Conservation (phyloP, 2,888 invertebrate genomes). For the Athripsodes cinereus region DNA sequence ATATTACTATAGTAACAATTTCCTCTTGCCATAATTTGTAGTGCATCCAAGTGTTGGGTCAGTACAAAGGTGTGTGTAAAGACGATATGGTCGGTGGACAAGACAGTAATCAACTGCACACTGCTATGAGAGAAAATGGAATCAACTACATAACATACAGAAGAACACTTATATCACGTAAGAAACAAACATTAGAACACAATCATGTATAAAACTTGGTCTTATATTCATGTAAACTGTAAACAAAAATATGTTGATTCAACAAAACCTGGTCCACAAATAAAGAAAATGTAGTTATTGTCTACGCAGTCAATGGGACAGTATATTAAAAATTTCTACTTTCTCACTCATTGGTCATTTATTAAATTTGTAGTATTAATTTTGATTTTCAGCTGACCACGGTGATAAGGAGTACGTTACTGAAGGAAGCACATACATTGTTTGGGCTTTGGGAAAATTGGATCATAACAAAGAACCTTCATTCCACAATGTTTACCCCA, state of each 20-base stretch:
- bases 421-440: slow-evolving; percentile 57
- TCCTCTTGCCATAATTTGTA: too few relatives aligned
- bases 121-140: slow-evolving; percentile 64
- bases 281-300: too few relatives aligned
- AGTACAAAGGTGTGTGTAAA: slow-evolving; percentile 79
- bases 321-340: too few relatives aligned
- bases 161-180: slow-evolving; percentile 67
- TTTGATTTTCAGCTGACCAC: slow-evolving; percentile 55
- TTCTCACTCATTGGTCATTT: too few relatives aligned
- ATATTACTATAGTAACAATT: too few relatives aligned
- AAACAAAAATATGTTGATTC: too few relatives aligned
- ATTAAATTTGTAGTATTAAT: background rate
- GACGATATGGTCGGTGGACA: slow-evolving; percentile 77
- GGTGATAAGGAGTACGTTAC: slow-evolving; percentile 69
- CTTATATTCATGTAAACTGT: background rate
- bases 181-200: too few relatives aligned
- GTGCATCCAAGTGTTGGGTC: slow-evolving; percentile 82
- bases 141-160: slow-evolving; percentile 76
- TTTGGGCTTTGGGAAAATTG: slow-evolving; percentile 82
- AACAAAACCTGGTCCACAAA: too few relatives aligned
- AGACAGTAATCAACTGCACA: slow-evolving; percentile 76
- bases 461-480: slow-evolving; percentile 73
- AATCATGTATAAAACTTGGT: too few relatives aligned
- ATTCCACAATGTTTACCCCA: slow-evolving; percentile 76
- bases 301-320: too few relatives aligned